phyloP scores from a whole-genome alignment of 2,888 invertebrate species.

The Smittia aterrima region DNA sequence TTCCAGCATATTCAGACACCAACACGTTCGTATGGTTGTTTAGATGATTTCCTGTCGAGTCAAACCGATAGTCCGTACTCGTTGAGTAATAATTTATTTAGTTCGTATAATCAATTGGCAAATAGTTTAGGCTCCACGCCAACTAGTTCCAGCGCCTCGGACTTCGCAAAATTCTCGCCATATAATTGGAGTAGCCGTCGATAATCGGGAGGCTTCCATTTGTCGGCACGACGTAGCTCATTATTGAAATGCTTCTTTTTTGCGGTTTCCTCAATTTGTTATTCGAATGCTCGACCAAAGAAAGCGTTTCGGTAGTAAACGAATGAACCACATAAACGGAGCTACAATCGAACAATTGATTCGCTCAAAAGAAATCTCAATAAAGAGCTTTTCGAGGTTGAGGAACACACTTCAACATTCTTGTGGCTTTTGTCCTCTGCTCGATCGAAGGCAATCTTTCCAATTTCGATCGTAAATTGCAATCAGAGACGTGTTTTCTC shows the following conservation, averaged over 20 bases:
- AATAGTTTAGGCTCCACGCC: conserved; percentile 21
- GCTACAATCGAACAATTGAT: not conserved
- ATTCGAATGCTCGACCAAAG: not conserved
- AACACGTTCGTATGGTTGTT: conserved; percentile 25
- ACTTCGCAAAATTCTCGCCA: conserved; percentile 29
- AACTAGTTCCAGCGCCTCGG: not conserved
- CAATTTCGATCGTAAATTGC: conserved; percentile 19
- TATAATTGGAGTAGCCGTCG: conserved; percentile 30
- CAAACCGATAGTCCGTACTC: conserved; percentile 23
- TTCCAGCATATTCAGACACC: conserved; percentile 31
- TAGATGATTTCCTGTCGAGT: conserved; percentile 28
- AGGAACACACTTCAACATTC: not conserved
- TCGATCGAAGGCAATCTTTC: not conserved
- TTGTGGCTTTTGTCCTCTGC: not conserved
- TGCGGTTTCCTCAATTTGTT: conserved; percentile 24
- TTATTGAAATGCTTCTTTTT: conserved; percentile 20
- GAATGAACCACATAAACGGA: not conserved
- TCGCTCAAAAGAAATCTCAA: conserved; percentile 30
- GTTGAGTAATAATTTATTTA: conserved; percentile 27
- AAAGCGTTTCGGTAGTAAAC: not conserved
- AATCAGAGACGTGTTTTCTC: conserved; percentile 2
- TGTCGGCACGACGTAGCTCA: conserved; percentile 5
- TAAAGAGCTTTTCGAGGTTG: conserved; percentile 13
- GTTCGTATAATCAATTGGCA: conserved; percentile 32
- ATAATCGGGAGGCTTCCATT: conserved; percentile 3